These are phyloP conservation scores for Umimayanthus chanpuru DNA, from an alignment of 92 coral and sea anemone genomes.

Conservation along the genomic window DNA sequence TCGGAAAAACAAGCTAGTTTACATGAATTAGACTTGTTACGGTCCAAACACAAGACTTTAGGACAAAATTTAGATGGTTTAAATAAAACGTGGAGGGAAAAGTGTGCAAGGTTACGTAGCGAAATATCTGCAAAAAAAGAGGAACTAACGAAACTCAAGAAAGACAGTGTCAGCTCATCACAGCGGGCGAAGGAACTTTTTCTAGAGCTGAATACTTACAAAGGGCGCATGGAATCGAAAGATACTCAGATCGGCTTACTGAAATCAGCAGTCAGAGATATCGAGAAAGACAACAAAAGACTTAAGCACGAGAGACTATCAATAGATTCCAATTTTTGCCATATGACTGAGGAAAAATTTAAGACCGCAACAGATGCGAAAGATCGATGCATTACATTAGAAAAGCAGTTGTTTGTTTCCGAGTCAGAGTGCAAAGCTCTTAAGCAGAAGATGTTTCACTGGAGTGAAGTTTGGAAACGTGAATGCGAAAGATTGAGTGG, in stretches of 20 bases:
- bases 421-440: constrained; percentile 28
- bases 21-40: background rate
- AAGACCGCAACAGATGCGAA: constrained; percentile 10
- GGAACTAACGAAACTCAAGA: background rate
- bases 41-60: constrained; percentile 10
- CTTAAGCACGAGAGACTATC: constrained; percentile 27
- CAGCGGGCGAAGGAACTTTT: constrained; percentile 14
- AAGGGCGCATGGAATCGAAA: constrained; percentile 34
- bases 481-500: constrained; percentile 25
- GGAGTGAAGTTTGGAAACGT: constrained; percentile 43
- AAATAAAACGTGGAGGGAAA: constrained; percentile 27
- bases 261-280: constrained; percentile 35
- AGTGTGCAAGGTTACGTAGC: constrained; percentile 1
- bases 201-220: constrained; percentile 31
- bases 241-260: constrained; percentile 35
- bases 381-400: constrained; percentile 15
- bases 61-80: background rate
- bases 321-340: constrained; percentile 13
- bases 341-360: constrained; percentile 28
- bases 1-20: constrained; percentile 16
- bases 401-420: constrained; percentile 3
- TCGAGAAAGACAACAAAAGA: constrained; percentile 37
- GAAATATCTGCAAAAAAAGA: background rate
- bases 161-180: background rate
- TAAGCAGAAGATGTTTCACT: constrained; percentile 24